These are phyloP conservation scores for Linepithema humile DNA, from an alignment of 1,140 invertebrate species.

Conservation along the genomic window DNA sequence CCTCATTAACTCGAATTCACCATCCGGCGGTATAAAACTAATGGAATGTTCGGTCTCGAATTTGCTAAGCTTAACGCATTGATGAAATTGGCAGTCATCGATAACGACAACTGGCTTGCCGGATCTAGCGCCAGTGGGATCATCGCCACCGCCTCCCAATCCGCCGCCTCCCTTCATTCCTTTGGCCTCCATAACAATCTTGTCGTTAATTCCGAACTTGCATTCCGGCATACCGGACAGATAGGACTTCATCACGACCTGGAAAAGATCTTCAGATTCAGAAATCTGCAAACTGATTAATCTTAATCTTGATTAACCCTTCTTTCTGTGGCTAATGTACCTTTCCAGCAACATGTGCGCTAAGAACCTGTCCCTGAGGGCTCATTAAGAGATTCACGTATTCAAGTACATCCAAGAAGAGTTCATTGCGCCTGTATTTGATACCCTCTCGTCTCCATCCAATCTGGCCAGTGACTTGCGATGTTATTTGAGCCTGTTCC, in stretches of 20 bases:
- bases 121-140: slow-evolving; percentile 93
- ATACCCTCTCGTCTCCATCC: slow-evolving; percentile 99
- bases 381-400: slow-evolving; percentile 99
- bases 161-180: slow-evolving; percentile 89
- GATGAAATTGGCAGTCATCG: slow-evolving; percentile 99
- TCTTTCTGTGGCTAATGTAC: slow-evolving; percentile 63
- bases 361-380: slow-evolving; percentile 99
- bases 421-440: slow-evolving; percentile 99
- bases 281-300: neutral
- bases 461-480: slow-evolving; percentile 99
- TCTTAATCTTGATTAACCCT: neutral
- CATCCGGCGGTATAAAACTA: slow-evolving; percentile 99
- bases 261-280: slow-evolving; percentile 18
- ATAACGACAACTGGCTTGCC: slow-evolving; percentile 99
- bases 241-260: slow-evolving; percentile 99
- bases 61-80: slow-evolving; percentile 99
- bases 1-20: slow-evolving; percentile 99
- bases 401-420: slow-evolving; percentile 99
- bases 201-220: slow-evolving; percentile 99
- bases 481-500: slow-evolving; percentile 99
- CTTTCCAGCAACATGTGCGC: slow-evolving; percentile 99
- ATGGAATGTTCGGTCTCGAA: slow-evolving; percentile 99
- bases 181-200: slow-evolving; percentile 99
- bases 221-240: slow-evolving; percentile 99
- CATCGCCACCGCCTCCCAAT: slow-evolving; percentile 88